Evolutionary conservation across 1,140 invertebrate species (phyloP).

Genomic region (Solenopsis invicta): DNA sequence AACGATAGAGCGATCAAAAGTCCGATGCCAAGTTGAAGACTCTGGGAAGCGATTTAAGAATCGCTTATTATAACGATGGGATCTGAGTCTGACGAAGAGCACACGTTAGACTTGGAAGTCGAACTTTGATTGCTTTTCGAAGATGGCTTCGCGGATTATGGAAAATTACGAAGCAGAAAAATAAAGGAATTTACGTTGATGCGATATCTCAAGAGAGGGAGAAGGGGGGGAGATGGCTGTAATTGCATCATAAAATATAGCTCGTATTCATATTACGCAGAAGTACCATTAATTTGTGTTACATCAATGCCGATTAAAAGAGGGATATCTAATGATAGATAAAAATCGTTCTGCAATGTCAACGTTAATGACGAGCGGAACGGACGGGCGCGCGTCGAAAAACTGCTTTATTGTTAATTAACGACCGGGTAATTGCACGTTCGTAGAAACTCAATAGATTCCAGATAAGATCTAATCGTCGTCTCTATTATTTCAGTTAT

Average conservation of each 20-base stretch:
- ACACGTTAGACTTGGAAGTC: background rate
- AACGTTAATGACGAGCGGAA: constrained; percentile 15
- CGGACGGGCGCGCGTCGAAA: constrained; percentile 13
- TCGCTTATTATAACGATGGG: background rate
- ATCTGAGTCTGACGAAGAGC: background rate
- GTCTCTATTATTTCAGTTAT: background rate
- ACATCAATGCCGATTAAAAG: constrained; percentile 10
- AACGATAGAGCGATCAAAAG: constrained; percentile 5
- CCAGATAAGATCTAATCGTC: background rate
- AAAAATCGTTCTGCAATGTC: constrained; percentile 28
- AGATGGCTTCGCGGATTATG: background rate
- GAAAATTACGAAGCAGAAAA: background rate
- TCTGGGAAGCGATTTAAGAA: background rate
- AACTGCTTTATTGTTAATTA: constrained; percentile 30
- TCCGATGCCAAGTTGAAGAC: no score
- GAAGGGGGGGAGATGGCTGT: background rate
- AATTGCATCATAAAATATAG: constrained; percentile 35
- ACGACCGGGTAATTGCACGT: background rate
- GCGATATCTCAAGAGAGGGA: background rate
- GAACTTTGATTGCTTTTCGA: background rate
- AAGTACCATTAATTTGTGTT: constrained; percentile 12
- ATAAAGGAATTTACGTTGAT: background rate
- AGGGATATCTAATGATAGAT: background rate
- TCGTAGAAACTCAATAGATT: constrained; percentile 8
- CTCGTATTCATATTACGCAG: constrained; percentile 3